phyloP scores from a whole-genome alignment of 35 echinoderm and acorn worm genomes.

The Heliocidaris erythrogramma region DNA sequence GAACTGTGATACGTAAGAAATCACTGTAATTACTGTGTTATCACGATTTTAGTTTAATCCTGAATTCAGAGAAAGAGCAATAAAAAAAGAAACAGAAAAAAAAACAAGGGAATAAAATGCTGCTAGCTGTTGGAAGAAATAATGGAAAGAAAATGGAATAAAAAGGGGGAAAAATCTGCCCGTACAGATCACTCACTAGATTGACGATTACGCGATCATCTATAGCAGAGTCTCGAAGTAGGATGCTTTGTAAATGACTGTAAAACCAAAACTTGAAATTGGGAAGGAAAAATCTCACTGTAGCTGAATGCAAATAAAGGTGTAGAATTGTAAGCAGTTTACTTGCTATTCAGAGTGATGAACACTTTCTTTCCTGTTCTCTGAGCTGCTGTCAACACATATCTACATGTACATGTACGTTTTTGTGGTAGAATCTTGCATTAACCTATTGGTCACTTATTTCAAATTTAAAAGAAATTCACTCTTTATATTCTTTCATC shows the following conservation, averaged over 20 bases:
- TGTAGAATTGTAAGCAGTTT: not conserved
- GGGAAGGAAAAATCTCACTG: not conserved
- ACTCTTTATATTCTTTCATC: no score
- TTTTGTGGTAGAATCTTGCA: no score
- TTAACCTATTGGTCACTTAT: no score
- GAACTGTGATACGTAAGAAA: not conserved
- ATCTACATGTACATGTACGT: no score
- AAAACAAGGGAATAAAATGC: not conserved
- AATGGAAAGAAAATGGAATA: constrained; percentile 55
- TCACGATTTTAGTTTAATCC: not conserved
- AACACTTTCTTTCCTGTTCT: not conserved
- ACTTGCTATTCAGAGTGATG: not conserved
- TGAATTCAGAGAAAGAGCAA: not conserved
- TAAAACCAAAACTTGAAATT: not conserved
- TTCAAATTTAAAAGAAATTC: no score
- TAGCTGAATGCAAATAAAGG: not conserved
- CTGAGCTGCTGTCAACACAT: no score
- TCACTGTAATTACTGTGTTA: not conserved
- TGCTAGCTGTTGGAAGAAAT: constrained; percentile 26
- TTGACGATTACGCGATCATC: not conserved
- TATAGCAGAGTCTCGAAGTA: not conserved
- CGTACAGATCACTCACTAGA: constrained; percentile 19
- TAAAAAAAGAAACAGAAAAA: not conserved
- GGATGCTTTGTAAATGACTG: not conserved
- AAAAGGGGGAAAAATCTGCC: constrained; percentile 62